Conservation (phyloP, 2,797 vertebrate species). For the Forpus xanthops region DNA sequence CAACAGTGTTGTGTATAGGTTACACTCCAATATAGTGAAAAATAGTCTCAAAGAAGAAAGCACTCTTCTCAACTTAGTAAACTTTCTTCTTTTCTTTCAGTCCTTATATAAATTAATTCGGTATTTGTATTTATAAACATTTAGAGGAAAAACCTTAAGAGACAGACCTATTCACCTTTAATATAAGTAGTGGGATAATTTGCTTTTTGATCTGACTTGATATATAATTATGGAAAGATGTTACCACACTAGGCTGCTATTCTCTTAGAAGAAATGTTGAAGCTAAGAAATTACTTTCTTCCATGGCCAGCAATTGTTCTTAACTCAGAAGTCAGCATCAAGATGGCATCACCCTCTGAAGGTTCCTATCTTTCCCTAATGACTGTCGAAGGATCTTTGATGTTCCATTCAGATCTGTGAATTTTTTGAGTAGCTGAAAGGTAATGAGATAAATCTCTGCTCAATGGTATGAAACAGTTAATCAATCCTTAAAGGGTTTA, state of each 20-base stretch:
- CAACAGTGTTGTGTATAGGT: background rate
- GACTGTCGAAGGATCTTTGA: accelerated
- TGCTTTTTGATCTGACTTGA: background rate
- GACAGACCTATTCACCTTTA: background rate
- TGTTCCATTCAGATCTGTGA: background rate
- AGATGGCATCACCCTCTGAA: background rate
- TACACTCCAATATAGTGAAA: background rate
- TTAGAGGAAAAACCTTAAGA: background rate
- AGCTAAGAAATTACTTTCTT: background rate
- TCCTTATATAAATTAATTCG: background rate
- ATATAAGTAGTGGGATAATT: background rate
- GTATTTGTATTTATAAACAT: background rate
- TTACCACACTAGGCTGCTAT: background rate
- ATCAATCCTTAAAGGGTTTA: background rate
- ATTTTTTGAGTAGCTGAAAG: background rate
- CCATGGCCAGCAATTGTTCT: background rate
- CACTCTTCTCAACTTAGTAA: background rate
- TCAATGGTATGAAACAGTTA: background rate
- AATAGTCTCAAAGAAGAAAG: background rate
- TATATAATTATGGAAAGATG: background rate
- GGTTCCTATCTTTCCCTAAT: background rate
- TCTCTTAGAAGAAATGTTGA: background rate
- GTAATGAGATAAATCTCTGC: background rate
- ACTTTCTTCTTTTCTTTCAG: background rate
- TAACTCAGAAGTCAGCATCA: background rate